Evolutionary conservation across 2,888 invertebrate genomes (phyloP).

Genomic region (Bombylius discolor): DNA sequence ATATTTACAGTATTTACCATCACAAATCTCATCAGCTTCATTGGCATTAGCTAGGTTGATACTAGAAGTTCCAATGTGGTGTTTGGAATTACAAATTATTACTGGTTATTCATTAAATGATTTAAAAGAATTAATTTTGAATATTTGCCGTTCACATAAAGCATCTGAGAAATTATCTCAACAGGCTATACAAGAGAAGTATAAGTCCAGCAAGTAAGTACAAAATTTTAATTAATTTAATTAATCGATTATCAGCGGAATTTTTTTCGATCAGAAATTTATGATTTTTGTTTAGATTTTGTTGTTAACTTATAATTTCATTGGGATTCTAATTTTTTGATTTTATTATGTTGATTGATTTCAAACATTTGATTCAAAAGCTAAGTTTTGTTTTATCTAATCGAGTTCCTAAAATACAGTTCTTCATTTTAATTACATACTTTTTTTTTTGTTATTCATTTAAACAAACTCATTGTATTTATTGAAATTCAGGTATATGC

Average conservation of each 20-base stretch:
- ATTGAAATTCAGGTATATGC: constrained; percentile 22
- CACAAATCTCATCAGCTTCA: constrained; percentile 66
- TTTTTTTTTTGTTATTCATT: not conserved
- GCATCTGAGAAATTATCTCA: constrained; percentile 55
- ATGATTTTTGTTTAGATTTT: too few relatives aligned
- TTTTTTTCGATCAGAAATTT: too few relatives aligned
- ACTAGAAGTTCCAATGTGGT: constrained; percentile 49
- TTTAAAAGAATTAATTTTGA: constrained; percentile 51
- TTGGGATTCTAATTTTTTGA: too few relatives aligned
- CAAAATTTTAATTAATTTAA: not conserved
- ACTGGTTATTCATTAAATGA: constrained; percentile 57
- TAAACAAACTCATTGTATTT: not conserved
- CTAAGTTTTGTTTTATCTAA: too few relatives aligned
- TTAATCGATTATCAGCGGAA: too few relatives aligned
- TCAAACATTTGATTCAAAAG: too few relatives aligned
- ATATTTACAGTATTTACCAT: constrained; percentile 69
- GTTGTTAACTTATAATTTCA: too few relatives aligned
- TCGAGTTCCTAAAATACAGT: too few relatives aligned
- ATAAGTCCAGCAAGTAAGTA: constrained; percentile 58
- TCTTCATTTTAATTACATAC: too few relatives aligned
- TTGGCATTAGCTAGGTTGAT: constrained; percentile 70
- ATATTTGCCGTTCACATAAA: constrained; percentile 56
- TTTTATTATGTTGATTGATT: too few relatives aligned
- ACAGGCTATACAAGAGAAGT: constrained; percentile 82
- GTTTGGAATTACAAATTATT: constrained; percentile 45